phyloP scores from a whole-genome alignment of 53 echinoderm and acorn worm genomes.

The Zoroaster sp. region DNA sequence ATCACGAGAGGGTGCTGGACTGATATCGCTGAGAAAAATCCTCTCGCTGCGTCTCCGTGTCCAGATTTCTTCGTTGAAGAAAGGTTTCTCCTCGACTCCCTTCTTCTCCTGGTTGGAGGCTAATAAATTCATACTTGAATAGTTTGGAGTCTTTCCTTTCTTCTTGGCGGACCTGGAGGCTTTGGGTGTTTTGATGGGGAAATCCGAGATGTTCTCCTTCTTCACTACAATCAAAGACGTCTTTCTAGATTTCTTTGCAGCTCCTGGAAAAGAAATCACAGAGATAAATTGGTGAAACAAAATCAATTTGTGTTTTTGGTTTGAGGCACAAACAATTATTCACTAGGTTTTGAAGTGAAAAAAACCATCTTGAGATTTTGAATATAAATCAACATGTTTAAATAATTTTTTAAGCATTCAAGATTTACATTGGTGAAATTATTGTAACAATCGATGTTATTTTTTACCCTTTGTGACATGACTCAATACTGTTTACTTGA shows the following conservation, averaged over 20 bases:
- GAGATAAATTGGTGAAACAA: not conserved
- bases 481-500: too few species aligned
- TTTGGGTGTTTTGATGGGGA: constrained; percentile 33
- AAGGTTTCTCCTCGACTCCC: constrained; percentile 8
- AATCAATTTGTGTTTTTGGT: too few species aligned
- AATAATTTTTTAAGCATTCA: too few species aligned
- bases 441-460: too few species aligned
- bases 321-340: not conserved
- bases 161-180: constrained; percentile 59
- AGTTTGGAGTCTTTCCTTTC: constrained; percentile 43
- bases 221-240: not conserved
- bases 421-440: too few species aligned
- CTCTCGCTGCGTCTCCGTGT: constrained; percentile 89
- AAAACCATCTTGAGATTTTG: not conserved
- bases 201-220: constrained; percentile 61
- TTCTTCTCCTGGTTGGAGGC: not conserved
- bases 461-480: too few species aligned
- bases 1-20: constrained; percentile 87
- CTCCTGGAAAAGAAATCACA: not conserved
- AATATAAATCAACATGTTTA: not conserved
- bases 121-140: not conserved
- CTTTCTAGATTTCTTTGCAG: constrained; percentile 30
- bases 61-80: constrained; percentile 88
- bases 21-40: constrained; percentile 94
- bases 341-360: not conserved